These are phyloP conservation scores for Eupleurogrammus muticus DNA, from an alignment of 2,797 vertebrate genomes.

Conservation along the genomic window DNA sequence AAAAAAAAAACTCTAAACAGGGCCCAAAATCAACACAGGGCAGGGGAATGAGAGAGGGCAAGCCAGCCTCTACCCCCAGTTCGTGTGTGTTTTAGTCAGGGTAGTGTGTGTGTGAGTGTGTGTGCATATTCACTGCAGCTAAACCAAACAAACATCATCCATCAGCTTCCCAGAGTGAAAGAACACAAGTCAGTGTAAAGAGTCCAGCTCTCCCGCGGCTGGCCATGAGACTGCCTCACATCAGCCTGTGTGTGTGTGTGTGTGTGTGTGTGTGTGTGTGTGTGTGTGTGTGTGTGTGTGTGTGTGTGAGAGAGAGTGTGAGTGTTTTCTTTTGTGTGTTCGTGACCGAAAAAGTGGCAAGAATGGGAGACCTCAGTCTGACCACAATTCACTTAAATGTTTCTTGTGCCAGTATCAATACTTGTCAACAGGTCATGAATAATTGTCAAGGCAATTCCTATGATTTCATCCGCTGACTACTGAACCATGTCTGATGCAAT, in stretches of 20 bases:
- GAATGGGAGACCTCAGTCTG: constrained; percentile 44
- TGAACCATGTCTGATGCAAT: constrained; percentile 62
- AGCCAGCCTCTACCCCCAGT: constrained; percentile 58
- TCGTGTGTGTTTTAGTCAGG: constrained; percentile 60
- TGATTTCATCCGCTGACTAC: constrained; percentile 63
- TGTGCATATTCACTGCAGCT: constrained; percentile 60
- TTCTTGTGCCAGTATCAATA: constrained; percentile 63
- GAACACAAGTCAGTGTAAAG: constrained; percentile 72
- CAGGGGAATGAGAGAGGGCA: constrained; percentile 66
- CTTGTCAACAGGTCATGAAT: constrained; percentile 60
- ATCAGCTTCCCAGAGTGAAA: constrained; percentile 78
- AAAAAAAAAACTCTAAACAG: constrained; percentile 55
- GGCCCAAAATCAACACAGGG: constrained; percentile 77
- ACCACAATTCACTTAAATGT: constrained; percentile 53
- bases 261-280: constrained; percentile 21
- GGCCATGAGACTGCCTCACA: constrained; percentile 56
- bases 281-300: constrained; percentile 32
- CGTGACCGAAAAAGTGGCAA: constrained; percentile 36
- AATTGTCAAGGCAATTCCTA: constrained; percentile 43
- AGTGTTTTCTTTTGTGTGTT: constrained; percentile 11
- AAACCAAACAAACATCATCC: constrained; percentile 82
- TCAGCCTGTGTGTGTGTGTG: constrained; percentile 31
- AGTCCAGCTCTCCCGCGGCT: constrained; percentile 68
- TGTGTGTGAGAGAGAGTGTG: no score
- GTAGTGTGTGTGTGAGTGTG: constrained; percentile 28